phyloP scores from a whole-genome alignment of 2,113 vertebrate genomes.

The Anarrhichthys ocellatus region DNA sequence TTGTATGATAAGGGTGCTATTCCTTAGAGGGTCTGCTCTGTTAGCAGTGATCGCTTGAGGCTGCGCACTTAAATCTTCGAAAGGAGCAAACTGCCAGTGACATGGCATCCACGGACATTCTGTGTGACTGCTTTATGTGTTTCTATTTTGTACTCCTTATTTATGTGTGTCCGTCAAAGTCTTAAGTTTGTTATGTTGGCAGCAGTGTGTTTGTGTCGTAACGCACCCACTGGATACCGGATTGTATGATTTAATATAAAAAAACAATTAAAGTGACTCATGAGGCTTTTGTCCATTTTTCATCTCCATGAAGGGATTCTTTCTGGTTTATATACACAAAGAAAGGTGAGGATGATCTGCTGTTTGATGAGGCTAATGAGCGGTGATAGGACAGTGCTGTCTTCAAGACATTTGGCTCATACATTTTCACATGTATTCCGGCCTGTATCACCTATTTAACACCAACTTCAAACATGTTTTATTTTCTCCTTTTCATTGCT shows the following conservation, averaged over 20 bases:
- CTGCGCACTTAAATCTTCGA: background rate
- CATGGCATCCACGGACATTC: too few relatives aligned
- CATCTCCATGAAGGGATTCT: background rate
- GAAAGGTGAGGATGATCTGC: background rate
- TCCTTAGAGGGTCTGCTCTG: background rate
- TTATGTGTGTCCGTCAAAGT: slow-evolving; percentile 38
- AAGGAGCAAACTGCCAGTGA: background rate
- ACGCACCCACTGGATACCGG: background rate
- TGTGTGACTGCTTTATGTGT: slow-evolving; percentile 10
- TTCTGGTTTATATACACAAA: background rate
- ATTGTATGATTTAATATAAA: slow-evolving; percentile 24
- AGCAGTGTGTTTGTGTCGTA: background rate
- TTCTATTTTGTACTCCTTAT: slow-evolving; percentile 15
- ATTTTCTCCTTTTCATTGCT: background rate
- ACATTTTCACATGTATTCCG: background rate
- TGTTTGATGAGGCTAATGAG: too few relatives aligned
- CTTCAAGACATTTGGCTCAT: too few relatives aligned
- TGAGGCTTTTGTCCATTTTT: background rate
- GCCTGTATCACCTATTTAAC: background rate
- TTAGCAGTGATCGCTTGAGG: background rate
- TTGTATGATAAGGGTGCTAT: background rate
- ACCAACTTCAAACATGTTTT: background rate
- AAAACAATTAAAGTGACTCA: slow-evolving; percentile 39
- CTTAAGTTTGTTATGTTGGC: background rate
- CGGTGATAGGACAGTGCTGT: too few relatives aligned